Conservation (phyloP, 2,113 vertebrate species). For the Dendrocopos noguchii region DNA sequence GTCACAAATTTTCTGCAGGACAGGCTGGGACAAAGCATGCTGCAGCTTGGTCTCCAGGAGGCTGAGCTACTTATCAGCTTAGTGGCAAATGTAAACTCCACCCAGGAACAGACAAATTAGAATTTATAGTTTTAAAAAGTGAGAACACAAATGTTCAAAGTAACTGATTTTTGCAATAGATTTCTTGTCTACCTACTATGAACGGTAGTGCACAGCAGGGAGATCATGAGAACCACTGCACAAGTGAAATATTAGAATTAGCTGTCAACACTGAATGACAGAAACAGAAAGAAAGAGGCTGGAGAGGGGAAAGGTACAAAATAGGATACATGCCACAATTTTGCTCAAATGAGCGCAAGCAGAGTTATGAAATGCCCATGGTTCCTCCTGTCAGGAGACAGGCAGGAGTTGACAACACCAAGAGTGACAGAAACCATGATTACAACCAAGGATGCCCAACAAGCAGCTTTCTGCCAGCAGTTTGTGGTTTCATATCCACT, state of each 20-base stretch:
- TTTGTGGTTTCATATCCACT: not conserved
- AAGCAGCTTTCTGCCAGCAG: not conserved
- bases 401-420: not conserved
- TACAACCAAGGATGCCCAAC: no score
- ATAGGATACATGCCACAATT: not conserved
- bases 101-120: not conserved
- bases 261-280: not conserved
- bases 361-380: not conserved
- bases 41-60: not conserved
- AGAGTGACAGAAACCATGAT: not conserved
- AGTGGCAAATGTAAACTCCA: not conserved
- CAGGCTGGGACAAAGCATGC: not conserved
- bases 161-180: not conserved
- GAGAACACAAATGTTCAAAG: not conserved
- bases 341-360: not conserved
- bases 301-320: not conserved
- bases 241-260: not conserved
- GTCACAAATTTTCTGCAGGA: slow-evolving; percentile 4
- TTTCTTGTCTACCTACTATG: not conserved
- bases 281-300: not conserved
- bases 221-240: not conserved
- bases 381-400: not conserved
- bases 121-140: not conserved
- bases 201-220: not conserved
- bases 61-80: not conserved